Evolutionary conservation across 2,888 invertebrate species (phyloP), one percentile per base, ranked within the genome.

Genomic region (Cotesia congregata): DNA sequence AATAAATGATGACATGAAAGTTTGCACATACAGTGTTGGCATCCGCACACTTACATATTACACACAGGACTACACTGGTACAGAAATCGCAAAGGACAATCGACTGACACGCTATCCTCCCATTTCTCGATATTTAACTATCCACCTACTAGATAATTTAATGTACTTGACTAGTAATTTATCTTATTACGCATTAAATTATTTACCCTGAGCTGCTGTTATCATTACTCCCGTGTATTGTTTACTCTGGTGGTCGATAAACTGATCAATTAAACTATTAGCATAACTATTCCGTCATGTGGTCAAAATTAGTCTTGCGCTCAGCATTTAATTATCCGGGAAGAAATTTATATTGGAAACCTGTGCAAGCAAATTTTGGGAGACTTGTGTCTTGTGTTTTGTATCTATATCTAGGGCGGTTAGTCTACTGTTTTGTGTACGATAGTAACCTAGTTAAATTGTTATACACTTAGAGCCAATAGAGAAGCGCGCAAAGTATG

Each of bases 401-500:
- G 50, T 50, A 1, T 2, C 4, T 50, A 50, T 50, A 50, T 50
- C 50, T 50, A 50, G 12, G 50, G 50, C 50, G 12, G 50, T 50
- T 50, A 12, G 50, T 50, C 50, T 50, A 65, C 65, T 65, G 5
- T 65, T 17, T 62, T 62, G n/a, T 15, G n/a, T 30, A 50, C 50
- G 1, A 12, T 9, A 30, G 30, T 70, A 70, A 70, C 70, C 60
- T 60, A 60, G 15, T 70, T 70, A 70, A 50, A 50, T 50, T 50
- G 50, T 50, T 50, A 50, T 50, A 12, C 50, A 50, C 50, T 70
- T 38, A 20, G 30, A 15, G 61, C 38, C 60, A 70, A 60, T 69
- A 69, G 41, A 70, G 60, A 70, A 60, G 38, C 60, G 15, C 70
- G 70, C 60, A 30, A 70, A 70, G 70, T 70, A 70, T 70, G 70